Evolutionary conservation across 2,888 invertebrate species (phyloP), one percentile per base, ranked within the genome.

Genomic region (Lissocephala sabroskyi): DNA sequence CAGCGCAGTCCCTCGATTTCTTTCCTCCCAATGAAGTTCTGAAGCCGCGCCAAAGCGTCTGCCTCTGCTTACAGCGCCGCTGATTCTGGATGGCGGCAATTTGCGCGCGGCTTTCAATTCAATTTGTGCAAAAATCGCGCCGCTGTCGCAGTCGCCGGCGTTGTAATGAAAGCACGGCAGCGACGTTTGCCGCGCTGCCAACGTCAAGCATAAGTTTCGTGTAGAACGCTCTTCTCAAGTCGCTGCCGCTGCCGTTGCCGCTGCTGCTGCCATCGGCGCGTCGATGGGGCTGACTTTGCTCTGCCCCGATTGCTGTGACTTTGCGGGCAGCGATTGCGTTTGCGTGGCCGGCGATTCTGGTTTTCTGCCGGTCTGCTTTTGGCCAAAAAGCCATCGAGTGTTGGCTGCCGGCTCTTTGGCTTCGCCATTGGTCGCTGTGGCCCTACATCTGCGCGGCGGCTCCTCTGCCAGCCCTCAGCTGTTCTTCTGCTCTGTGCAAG

Each of bases 21-120:
- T 13, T 4, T 49, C 30, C 40, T 51, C 43, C 59, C 61, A 32
- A 67, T 65, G 60, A 63, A 54, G 52, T 68, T 67, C 65, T 63
- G 51, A 19, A n/a, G 44, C 46, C 18, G 62, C 49, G 51, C 30
- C 58, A 40, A 48, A 49, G 58, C 36, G 32, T 14, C 37, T 26
- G 46, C 32, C 46, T 46, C 23, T 26, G 46, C 37, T 39, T 19
- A 36, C 33, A 35, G 41, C 28, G 16, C 23, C 13, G 30, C 36
- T 37, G 45, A 57, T 57, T 57, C 56, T 56, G 56, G 56, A 45
- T 49, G 45, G 17, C 46, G 47, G n/a, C 29, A 50, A 30, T 41
- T 45, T 43, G n/a, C 45, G 46, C 35, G 56, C 50, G 36, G 50
- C 52, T 44, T 47, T 57, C 33, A 60, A 70, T 70, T 66, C 55